Percentiles rank a stretch among this genome's conserved stretches.
Evolutionary conservation across 2,797 vertebrate species (phyloP).

Genomic region (Sebastes iracundus): DNA sequence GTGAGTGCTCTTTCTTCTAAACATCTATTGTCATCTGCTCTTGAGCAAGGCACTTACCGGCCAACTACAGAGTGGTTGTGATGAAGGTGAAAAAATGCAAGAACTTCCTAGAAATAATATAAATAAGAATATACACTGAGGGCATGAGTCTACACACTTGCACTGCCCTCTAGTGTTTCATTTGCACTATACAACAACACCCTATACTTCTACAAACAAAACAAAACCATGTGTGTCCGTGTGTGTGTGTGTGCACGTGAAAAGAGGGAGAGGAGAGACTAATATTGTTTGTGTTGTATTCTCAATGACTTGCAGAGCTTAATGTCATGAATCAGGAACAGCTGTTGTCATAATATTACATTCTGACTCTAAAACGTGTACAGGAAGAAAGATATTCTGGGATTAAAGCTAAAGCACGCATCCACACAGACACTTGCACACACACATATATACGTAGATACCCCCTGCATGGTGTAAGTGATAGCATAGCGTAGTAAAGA

Average conservation of each 20-base stretch:
- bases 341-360: neutral
- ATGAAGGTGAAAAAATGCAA: neutral
- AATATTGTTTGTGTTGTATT: neutral
- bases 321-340: neutral
- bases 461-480: neutral
- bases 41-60: neutral
- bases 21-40: neutral
- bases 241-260: no score
- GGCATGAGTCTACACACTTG: neutral
- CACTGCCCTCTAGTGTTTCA: constrained; percentile 44
- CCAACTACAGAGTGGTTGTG: neutral
- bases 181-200: neutral
- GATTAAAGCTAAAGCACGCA: neutral
- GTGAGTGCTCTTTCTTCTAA: neutral
- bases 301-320: neutral
- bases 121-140: neutral
- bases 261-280: no score
- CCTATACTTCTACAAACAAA: neutral
- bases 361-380: neutral
- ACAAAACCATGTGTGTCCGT: neutral
- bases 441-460: neutral
- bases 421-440: neutral
- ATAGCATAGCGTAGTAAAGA: neutral
- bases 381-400: neutral
- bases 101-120: neutral